phyloP scores from a whole-genome alignment of 2,888 invertebrate species.

The Drosophila tanythrix region DNA sequence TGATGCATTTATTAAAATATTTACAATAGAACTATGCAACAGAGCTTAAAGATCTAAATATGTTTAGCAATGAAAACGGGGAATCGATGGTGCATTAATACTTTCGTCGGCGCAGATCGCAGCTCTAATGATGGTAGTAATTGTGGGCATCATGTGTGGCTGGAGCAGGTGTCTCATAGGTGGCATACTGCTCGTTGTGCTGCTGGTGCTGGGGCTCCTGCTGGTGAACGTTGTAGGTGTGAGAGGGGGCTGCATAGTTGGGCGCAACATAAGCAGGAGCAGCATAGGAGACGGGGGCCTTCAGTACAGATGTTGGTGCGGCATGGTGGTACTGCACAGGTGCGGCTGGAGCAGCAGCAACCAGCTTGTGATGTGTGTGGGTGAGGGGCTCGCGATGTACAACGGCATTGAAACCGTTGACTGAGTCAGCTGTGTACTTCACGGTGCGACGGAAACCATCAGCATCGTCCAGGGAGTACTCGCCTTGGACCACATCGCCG shows the following conservation, averaged over 20 bases:
- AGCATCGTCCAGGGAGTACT: constrained; percentile 84
- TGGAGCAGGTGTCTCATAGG: constrained; percentile 66
- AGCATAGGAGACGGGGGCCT: constrained; percentile 58
- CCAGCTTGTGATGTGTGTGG: constrained; percentile 67
- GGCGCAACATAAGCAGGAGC: constrained; percentile 63
- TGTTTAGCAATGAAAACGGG: constrained; percentile 31
- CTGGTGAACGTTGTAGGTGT: constrained; percentile 44
- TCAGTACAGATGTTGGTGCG: constrained; percentile 51
- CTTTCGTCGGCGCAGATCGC: constrained; percentile 38
- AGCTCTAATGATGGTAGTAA: constrained; percentile 73
- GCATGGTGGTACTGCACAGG: constrained; percentile 74
- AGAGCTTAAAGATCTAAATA: constrained; percentile 37
- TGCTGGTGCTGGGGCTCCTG: constrained; percentile 62
- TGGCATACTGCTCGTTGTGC: constrained; percentile 65
- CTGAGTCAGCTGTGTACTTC: constrained; percentile 83
- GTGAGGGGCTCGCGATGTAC: constrained; percentile 81
- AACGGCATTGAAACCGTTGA: constrained; percentile 84
- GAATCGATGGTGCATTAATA: constrained; percentile 64
- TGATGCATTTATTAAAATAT: constrained; percentile 58
- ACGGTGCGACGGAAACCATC: constrained; percentile 84
- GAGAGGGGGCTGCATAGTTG: constrained; percentile 45
- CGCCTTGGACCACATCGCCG: constrained; percentile 84
- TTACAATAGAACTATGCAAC: constrained; percentile 71
- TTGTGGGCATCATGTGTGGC: constrained; percentile 67
- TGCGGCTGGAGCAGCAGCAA: constrained; percentile 54